These are phyloP conservation scores for Macquaria ambigua DNA, from an alignment of 2,113 vertebrate genomes.

Conservation along the genomic window DNA sequence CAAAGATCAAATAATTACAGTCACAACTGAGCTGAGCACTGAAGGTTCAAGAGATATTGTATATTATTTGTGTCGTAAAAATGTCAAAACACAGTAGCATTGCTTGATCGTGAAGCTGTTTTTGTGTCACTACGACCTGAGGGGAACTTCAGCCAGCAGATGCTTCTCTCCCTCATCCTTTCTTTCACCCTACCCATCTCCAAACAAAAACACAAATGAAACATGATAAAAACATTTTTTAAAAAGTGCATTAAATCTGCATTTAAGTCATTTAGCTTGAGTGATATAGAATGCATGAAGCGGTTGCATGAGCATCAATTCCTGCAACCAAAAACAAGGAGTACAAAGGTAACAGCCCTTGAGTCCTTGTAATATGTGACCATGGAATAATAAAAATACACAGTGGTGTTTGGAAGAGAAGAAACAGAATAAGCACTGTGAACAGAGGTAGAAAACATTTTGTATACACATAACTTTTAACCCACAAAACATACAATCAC, in stretches of 20 bases:
- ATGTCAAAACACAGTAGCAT: background rate
- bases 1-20: background rate
- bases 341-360: background rate
- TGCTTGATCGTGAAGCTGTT: background rate
- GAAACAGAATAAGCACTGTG: background rate
- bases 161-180: background rate
- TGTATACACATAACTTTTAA: background rate
- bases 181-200: background rate
- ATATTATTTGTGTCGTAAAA: background rate
- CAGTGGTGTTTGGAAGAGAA: background rate
- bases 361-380: background rate
- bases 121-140: slow-evolving; percentile 45
- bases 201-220: background rate
- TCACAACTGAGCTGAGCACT: background rate
- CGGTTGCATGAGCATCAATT: background rate
- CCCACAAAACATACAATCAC: background rate
- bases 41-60: background rate
- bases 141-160: slow-evolving; percentile 18
- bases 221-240: background rate
- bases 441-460: background rate
- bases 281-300: background rate
- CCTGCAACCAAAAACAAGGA: background rate
- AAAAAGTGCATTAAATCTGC: background rate
- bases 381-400: background rate
- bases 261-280: too few relatives aligned